phyloP scores from a whole-genome alignment of 2,888 invertebrate genomes.

The Mythimna loreyi region DNA sequence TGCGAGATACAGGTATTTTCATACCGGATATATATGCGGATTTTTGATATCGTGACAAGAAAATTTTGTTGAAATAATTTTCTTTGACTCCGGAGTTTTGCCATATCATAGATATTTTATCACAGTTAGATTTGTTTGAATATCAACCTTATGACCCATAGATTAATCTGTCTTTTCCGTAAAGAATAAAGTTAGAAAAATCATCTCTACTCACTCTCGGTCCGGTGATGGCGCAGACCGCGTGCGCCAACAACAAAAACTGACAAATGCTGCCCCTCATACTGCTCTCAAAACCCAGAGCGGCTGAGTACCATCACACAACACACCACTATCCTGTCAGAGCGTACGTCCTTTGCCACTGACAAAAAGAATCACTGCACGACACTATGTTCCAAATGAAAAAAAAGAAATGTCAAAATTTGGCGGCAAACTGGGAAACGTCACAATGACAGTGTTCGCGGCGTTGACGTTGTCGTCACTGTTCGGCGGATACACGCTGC shows the following conservation, averaged over 20 bases:
- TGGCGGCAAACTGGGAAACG: conserved; percentile 61
- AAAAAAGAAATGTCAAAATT: conserved; percentile 50
- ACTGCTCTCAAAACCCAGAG: conserved; percentile 85
- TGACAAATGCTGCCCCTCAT: conserved; percentile 86
- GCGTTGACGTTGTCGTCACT: conserved; percentile 54
- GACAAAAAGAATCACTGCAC: conserved; percentile 74
- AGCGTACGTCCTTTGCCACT: conserved; percentile 70
- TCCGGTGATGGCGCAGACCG: conserved; percentile 88
- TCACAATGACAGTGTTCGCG: conserved; percentile 65
- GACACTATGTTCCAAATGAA: conserved; percentile 65
- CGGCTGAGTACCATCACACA: conserved; percentile 89
- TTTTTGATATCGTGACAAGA: not conserved
- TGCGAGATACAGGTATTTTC: conserved; percentile 33
- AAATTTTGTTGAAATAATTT: not conserved
- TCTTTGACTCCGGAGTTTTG: not conserved
- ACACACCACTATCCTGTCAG: conserved; percentile 77
- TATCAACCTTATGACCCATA: no score
- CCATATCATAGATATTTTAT: not conserved
- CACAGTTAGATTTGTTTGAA: no score
- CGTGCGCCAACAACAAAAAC: conserved; percentile 87
- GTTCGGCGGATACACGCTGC: conserved; percentile 79
- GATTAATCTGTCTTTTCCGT: no score
- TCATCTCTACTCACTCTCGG: conserved; percentile 81
- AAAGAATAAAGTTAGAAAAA: not conserved
- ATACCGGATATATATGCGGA: conserved; percentile 43